Conservation (phyloP, 2,888 invertebrate species). For the Branchellion lobata region DNA sequence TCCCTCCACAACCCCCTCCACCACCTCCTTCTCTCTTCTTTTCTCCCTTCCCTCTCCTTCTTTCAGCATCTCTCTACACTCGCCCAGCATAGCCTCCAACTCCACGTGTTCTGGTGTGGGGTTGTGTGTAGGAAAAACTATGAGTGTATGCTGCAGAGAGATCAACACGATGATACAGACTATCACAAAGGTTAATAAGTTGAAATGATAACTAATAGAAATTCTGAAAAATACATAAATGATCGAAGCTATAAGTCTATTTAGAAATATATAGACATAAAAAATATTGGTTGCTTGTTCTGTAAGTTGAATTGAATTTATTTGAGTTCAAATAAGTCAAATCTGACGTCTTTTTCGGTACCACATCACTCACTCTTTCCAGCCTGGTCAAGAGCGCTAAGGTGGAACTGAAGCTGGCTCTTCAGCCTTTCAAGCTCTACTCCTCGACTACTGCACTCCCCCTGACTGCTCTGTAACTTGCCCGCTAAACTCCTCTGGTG, state of each 20-base stretch:
- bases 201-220: too few species aligned
- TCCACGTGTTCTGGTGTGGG: background rate
- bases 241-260: too few species aligned
- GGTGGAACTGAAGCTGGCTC: background rate
- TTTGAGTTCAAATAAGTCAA: too few species aligned
- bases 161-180: too few species aligned
- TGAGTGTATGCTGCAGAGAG: too few species aligned
- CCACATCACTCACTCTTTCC: background rate
- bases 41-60: background rate
- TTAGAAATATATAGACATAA: background rate
- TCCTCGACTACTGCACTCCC: background rate
- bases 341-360: too few species aligned
- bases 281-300: background rate
- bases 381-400: background rate
- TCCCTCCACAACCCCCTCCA: background rate
- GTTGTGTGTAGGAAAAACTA: too few species aligned
- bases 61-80: background rate
- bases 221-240: too few species aligned
- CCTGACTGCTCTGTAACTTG: constrained; percentile 4
- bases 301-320: too few species aligned
- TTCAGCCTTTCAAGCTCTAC: background rate
- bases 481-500: background rate
- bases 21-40: background rate
- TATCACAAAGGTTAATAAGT: too few species aligned
- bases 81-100: constrained; percentile 8